Percentiles rank a stretch among this genome's conserved stretches.
Evolutionary conservation across 2,113 vertebrate genomes (phyloP).

Genomic region (Oncorhynchus masou): DNA sequence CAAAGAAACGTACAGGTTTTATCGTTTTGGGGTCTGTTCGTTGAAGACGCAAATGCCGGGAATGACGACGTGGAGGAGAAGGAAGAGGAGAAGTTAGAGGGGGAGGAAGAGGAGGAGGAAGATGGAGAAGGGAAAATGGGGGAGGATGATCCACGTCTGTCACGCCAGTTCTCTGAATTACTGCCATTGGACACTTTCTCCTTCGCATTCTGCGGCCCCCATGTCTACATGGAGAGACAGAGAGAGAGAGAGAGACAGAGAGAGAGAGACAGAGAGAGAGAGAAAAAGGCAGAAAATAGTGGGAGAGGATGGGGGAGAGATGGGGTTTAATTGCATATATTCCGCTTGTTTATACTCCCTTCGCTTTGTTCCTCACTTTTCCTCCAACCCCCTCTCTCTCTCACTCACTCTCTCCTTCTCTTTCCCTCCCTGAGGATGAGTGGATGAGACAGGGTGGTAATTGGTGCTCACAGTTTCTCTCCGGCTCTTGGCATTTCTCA

Average conservation of each 20-base stretch:
- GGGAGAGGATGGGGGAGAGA: not conserved
- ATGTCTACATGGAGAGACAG: not conserved
- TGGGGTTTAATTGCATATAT: not conserved
- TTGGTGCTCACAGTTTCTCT: constrained; percentile 22
- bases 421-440: constrained; percentile 5
- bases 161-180: constrained; percentile 76
- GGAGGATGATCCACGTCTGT: constrained; percentile 64
- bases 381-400: not conserved
- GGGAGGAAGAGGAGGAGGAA: constrained; percentile 60
- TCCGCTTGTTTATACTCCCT: not conserved
- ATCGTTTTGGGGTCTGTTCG: constrained; percentile 46
- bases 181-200: constrained; percentile 66
- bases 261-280: not conserved
- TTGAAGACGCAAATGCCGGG: constrained; percentile 49
- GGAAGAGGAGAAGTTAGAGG: constrained; percentile 41
- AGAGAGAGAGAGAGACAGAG: constrained; percentile 5
- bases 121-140: constrained; percentile 53
- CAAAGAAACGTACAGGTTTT: constrained; percentile 56
- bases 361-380: not conserved
- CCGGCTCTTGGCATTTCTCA: constrained; percentile 1
- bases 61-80: constrained; percentile 59
- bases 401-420: not conserved
- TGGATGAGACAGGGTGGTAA: constrained; percentile 7
- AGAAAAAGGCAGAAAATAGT: not conserved
- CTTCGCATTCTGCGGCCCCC: constrained; percentile 38